These are phyloP conservation scores for Spheniscus mendiculus DNA, from an alignment of 2,113 vertebrate species.

Conservation along the genomic window DNA sequence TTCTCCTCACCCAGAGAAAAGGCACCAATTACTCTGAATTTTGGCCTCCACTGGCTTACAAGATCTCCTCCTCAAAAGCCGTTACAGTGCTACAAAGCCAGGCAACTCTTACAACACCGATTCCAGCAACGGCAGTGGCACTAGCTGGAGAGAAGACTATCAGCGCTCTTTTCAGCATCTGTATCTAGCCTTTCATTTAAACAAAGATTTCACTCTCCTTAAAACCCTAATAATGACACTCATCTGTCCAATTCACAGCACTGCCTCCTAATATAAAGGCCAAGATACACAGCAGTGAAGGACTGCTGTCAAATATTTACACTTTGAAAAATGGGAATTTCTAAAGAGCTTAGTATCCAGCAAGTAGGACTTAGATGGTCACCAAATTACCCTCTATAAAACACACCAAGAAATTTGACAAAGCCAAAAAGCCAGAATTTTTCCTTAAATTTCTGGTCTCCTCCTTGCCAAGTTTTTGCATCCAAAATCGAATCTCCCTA, in stretches of 20 bases:
- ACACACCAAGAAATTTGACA: not conserved
- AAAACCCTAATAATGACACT: not conserved
- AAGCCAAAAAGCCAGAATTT: not conserved
- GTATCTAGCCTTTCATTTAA: not conserved
- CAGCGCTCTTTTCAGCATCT: not conserved
- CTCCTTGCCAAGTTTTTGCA: not conserved
- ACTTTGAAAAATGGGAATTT: not conserved
- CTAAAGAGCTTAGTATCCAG: not conserved
- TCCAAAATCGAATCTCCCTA: not conserved
- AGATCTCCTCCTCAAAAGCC: not conserved
- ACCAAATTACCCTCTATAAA: not conserved
- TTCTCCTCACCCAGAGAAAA: not conserved
- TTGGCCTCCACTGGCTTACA: not conserved
- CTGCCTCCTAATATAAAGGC: not conserved
- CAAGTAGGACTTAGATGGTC: not conserved
- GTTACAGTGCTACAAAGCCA: not conserved
- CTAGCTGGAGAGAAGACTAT: not conserved
- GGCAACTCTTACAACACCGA: not conserved
- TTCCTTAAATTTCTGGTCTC: not conserved
- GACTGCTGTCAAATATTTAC: not conserved
- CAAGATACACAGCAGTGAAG: not conserved
- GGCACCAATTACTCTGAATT: not conserved
- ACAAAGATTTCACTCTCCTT: not conserved
- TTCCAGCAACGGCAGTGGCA: not conserved
- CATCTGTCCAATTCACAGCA: not conserved